A percentile compares a stretch with the other conserved stretches of the same genome.
phyloP scores from a whole-genome alignment of 2,113 vertebrate genomes.

The Cardinalis cardinalis region DNA sequence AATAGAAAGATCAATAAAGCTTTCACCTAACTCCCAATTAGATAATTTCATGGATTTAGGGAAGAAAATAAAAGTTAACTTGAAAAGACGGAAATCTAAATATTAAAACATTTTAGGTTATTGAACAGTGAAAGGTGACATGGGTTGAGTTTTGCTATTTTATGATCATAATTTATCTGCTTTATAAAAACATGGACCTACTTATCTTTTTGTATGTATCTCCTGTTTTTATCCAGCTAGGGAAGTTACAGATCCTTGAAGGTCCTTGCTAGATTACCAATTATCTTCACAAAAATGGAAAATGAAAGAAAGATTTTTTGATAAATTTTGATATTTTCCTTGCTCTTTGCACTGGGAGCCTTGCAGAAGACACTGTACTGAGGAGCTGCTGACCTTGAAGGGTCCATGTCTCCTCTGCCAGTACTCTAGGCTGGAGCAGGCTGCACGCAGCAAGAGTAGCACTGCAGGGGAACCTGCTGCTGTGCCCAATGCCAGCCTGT shows the following conservation, averaged over 20 bases:
- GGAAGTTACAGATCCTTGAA: not conserved
- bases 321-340: not conserved
- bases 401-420: rapidly evolving
- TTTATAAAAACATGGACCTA: not conserved
- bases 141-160: not conserved
- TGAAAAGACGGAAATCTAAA: not conserved
- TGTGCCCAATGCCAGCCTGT: rapidly evolving
- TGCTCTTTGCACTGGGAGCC: not conserved
- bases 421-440: rapidly evolving
- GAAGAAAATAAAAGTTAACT: not conserved
- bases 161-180: not conserved
- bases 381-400: not conserved
- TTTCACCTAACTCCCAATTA: conserved; percentile 6
- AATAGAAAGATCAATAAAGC: conserved; percentile 3
- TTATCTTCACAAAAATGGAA: not conserved
- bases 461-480: not conserved
- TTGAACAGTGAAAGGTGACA: not conserved
- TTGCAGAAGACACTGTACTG: not conserved
- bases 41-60: not conserved
- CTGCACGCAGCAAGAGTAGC: rapidly evolving
- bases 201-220: not conserved
- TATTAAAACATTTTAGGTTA: not conserved
- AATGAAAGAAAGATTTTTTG: not conserved
- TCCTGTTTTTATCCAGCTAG: not conserved
- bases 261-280: not conserved